A percentile compares a stretch with the other conserved stretches of the same genome.
phyloP scores from a whole-genome alignment of 2,888 invertebrate genomes.

The Hymenopus coronatus region DNA sequence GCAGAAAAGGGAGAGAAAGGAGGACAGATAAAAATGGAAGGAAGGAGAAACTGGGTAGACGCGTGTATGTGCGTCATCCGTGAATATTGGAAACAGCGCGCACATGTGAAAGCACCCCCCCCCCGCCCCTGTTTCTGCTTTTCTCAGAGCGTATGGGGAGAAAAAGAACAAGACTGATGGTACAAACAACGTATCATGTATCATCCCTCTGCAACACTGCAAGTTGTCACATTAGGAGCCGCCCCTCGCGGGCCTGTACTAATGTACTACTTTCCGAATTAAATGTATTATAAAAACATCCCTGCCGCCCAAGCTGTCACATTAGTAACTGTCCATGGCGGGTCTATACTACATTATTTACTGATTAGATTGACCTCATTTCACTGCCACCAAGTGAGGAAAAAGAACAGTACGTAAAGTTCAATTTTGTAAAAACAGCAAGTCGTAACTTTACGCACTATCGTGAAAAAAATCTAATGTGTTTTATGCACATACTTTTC shows the following conservation, averaged over 20 bases:
- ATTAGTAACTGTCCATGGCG: too few species aligned
- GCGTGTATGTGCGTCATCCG: slow-evolving; percentile 8
- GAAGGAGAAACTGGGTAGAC: not conserved
- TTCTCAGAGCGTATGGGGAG: not conserved
- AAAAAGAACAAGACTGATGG: not conserved
- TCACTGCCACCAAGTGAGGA: too few species aligned
- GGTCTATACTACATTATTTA: too few species aligned
- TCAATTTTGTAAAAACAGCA: too few species aligned
- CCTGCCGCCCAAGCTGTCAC: too few species aligned
- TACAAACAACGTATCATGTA: not conserved
- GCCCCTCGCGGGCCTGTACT: not conserved
- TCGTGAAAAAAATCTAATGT: too few species aligned
- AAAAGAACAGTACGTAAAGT: too few species aligned
- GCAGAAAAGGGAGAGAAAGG: slow-evolving; percentile 22
- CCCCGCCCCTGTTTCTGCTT: not conserved
- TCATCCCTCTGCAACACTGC: not conserved
- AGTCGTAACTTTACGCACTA: too few species aligned
- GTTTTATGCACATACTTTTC: too few species aligned
- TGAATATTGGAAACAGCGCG: slow-evolving; percentile 25
- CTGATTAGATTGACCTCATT: too few species aligned
- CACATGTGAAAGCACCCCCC: not conserved
- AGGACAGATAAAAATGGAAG: slow-evolving; percentile 26
- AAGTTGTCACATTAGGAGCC: not conserved
- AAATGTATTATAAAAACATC: too few species aligned
- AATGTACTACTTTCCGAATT: too few species aligned